phyloP scores from a whole-genome alignment of 2,113 vertebrate genomes.

The Mus spicilegus region DNA sequence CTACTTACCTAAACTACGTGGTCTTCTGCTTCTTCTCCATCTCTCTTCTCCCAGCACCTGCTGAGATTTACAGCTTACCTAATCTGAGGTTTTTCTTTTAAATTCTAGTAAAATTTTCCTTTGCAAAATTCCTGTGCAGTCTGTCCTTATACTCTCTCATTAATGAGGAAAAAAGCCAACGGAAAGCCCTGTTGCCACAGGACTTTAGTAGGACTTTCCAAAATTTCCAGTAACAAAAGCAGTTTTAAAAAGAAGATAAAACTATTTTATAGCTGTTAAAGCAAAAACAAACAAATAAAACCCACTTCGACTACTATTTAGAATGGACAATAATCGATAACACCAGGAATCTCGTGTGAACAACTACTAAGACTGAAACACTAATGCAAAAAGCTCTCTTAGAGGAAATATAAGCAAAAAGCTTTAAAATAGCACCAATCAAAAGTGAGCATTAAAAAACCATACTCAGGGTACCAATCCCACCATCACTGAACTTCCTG shows the following conservation, averaged over 20 bases:
- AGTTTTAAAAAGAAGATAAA: conserved; percentile 10
- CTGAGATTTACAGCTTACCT: not conserved
- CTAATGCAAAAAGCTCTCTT: conserved; percentile 75
- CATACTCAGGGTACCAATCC: conserved; percentile 48
- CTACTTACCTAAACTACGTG: not conserved
- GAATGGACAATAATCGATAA: conserved; percentile 84
- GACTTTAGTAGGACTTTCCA: not conserved
- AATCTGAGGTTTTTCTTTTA: not conserved
- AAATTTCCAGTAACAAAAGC: not conserved
- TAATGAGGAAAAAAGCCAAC: not conserved
- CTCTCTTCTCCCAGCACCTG: not conserved
- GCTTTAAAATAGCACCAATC: conserved; percentile 72
- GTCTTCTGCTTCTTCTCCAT: not conserved
- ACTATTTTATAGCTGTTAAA: conserved; percentile 78
- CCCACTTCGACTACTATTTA: conserved; percentile 81
- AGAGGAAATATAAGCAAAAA: conserved; percentile 69
- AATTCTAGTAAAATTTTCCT: not conserved
- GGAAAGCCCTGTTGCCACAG: not conserved
- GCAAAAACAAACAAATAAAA: conserved; percentile 81
- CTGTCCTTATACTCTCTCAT: not conserved
- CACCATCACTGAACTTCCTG: not conserved
- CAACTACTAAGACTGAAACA: conserved; percentile 78
- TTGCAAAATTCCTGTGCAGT: not conserved
- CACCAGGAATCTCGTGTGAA: conserved; percentile 85
- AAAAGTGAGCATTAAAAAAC: conserved; percentile 61